Conservation (phyloP, 2,113 vertebrate genomes). For the Boleophthalmus pectinirostris region DNA sequence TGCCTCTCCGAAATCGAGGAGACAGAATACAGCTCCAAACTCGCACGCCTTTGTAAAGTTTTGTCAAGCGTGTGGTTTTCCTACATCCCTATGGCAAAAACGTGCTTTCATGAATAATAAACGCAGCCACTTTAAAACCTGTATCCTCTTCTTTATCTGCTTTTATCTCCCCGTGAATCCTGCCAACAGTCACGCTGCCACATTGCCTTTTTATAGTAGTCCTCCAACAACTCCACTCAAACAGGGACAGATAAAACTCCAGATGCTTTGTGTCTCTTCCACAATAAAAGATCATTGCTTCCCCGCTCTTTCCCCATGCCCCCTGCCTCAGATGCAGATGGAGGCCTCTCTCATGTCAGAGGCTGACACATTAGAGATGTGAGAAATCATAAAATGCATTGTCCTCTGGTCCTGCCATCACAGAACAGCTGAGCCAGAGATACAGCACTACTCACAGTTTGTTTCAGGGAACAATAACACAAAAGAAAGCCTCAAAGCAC, state of each 20-base stretch:
- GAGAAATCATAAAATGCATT: neutral
- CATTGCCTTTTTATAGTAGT: neutral
- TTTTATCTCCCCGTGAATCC: neutral
- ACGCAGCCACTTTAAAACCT: neutral
- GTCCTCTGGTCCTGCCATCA: neutral
- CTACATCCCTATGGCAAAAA: neutral
- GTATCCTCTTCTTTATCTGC: neutral
- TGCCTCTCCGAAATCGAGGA: no score
- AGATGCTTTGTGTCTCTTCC: slow-evolving; percentile 2
- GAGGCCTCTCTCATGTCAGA: neutral
- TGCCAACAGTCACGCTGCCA: neutral
- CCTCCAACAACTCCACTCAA: neutral
- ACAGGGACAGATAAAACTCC: slow-evolving; percentile 1
- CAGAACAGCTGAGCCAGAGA: neutral
- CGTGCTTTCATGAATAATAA: neutral
- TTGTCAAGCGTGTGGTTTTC: no score
- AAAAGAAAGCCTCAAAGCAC: neutral
- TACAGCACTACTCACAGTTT: neutral
- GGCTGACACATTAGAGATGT: slow-evolving; percentile 3
- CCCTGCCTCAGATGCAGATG: slow-evolving; percentile 2
- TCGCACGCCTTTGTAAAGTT: no score
- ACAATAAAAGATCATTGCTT: slow-evolving; percentile 5
- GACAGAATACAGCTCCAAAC: no score
- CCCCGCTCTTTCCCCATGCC: neutral
- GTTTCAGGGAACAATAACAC: neutral